Percentiles rank a stretch among this genome's conserved stretches.
Conservation (phyloP, 2,113 vertebrate genomes). For the Chlamydotis undulata region DNA sequence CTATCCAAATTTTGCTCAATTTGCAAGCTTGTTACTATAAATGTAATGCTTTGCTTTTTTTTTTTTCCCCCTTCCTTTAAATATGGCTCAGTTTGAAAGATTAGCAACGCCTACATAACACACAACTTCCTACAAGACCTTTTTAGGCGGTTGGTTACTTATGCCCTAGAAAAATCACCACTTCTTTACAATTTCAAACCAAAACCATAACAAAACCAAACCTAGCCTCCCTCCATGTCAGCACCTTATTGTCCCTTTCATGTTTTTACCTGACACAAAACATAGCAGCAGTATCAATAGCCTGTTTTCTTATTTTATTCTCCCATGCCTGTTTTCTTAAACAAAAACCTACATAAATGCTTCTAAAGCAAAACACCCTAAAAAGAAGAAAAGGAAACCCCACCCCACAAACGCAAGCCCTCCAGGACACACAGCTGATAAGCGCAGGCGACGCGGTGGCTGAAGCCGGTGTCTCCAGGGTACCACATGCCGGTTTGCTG, state of each 20-base stretch:
- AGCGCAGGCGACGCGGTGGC: constrained; percentile 63
- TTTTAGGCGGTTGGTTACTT: not conserved
- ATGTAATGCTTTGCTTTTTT: not conserved
- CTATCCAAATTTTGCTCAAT: not conserved
- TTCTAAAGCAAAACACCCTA: not conserved
- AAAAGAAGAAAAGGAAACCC: not conserved
- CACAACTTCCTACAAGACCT: not conserved
- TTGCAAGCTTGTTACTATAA: not conserved
- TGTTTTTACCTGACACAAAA: not conserved
- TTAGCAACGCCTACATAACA: not conserved
- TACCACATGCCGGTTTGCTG: constrained; percentile 27
- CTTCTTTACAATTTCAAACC: not conserved
- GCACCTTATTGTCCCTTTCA: not conserved
- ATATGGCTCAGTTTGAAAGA: not conserved
- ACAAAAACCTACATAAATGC: constrained; percentile 17
- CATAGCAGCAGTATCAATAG: not conserved
- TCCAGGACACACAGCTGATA: constrained; percentile 53
- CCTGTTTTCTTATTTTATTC: not conserved
- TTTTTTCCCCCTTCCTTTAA: not conserved
- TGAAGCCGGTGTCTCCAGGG: constrained; percentile 11
- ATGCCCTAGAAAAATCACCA: not conserved
- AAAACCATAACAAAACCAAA: not conserved
- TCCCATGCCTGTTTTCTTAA: not conserved
- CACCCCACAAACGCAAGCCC: not conserved
- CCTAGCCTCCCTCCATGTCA: not conserved